These are phyloP conservation scores for Lochmaea crataegi DNA, from an alignment of 2,888 invertebrate species.

Conservation along the genomic window DNA sequence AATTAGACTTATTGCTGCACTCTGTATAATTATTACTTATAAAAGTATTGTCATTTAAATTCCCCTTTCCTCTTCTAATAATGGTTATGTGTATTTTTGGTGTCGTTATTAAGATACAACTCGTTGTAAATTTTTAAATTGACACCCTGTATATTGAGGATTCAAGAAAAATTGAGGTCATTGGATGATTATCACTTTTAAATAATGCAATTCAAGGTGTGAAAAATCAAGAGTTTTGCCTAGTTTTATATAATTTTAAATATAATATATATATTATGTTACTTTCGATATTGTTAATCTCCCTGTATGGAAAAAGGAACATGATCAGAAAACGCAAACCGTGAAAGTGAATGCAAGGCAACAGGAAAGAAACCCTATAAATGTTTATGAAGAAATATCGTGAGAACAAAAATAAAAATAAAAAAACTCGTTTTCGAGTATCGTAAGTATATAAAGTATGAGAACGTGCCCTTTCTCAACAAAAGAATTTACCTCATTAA, in stretches of 20 bases:
- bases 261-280: not conserved
- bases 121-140: too few species aligned
- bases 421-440: constrained; percentile 33
- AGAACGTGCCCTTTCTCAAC: constrained; percentile 41
- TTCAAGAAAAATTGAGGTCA: too few species aligned
- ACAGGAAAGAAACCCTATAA: constrained; percentile 52
- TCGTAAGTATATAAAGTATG: constrained; percentile 33
- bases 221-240: too few species aligned
- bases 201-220: too few species aligned
- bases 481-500: constrained; percentile 41
- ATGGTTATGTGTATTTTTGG: too few species aligned
- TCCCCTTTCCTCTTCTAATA: too few species aligned
- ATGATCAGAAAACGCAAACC: constrained; percentile 42
- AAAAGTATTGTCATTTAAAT: too few species aligned
- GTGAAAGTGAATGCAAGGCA: constrained; percentile 45
- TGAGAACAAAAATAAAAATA: constrained; percentile 46
- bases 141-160: too few species aligned
- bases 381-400: constrained; percentile 49
- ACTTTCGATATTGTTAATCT: constrained; percentile 7
- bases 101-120: too few species aligned
- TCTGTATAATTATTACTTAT: too few species aligned
- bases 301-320: constrained; percentile 35
- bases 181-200: too few species aligned
- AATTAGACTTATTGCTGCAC: too few species aligned
- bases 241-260: not conserved